Evolutionary conservation across 2,888 invertebrate genomes (phyloP).

Genomic region (Hedychridium roseum): DNA sequence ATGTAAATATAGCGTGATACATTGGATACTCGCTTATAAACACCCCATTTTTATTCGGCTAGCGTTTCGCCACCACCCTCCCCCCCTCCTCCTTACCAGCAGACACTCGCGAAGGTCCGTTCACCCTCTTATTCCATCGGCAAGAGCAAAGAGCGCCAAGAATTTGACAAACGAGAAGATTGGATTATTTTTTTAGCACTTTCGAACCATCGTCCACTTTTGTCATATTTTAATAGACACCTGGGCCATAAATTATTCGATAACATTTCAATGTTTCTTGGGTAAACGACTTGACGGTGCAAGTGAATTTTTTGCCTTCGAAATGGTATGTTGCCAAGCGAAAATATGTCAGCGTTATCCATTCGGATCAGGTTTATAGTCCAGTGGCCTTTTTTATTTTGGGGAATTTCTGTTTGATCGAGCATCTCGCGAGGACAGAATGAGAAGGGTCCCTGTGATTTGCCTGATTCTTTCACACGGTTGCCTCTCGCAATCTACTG

Average conservation of each 20-base stretch:
- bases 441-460: constrained; percentile 47
- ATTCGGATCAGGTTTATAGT: constrained; percentile 38
- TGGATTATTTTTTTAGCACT: constrained; percentile 10
- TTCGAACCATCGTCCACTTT: too few relatives aligned
- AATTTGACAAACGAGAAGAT: constrained; percentile 2
- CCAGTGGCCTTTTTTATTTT: constrained; percentile 39
- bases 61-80: constrained; percentile 51
- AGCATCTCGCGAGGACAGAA: constrained; percentile 44
- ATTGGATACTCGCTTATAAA: constrained; percentile 64
- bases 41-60: constrained; percentile 64
- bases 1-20: constrained; percentile 64
- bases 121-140: not conserved
- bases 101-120: constrained; percentile 13
- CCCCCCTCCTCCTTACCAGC: constrained; percentile 24
- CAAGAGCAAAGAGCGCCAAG: constrained; percentile 1
- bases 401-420: constrained; percentile 43
- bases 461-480: constrained; percentile 50
- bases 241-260: too few relatives aligned
- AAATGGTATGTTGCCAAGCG: too few relatives aligned
- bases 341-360: constrained; percentile 16
- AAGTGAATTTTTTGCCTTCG: too few relatives aligned
- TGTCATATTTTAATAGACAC: too few relatives aligned
- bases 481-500: constrained; percentile 37
- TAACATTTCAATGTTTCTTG: too few relatives aligned
- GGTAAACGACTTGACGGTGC: too few relatives aligned